phyloP scores from a whole-genome alignment of 1,140 invertebrate species.

The Orius insidiosus region DNA sequence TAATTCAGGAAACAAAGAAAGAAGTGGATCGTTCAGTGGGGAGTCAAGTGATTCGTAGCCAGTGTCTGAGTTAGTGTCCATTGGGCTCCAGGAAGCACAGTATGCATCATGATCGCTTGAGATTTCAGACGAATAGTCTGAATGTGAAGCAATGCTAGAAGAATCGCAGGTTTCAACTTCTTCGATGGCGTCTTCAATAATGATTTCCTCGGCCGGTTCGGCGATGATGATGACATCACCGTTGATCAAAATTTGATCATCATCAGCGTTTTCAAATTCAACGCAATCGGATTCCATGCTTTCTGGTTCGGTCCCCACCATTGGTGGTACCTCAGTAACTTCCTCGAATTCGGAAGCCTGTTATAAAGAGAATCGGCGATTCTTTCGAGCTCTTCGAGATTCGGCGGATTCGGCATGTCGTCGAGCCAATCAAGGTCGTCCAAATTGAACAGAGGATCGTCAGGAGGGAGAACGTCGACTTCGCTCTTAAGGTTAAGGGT shows the following conservation, averaged over 20 bases:
- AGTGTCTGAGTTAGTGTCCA: slow-evolving; percentile 14
- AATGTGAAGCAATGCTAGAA: not conserved
- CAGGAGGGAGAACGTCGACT: slow-evolving; percentile 22
- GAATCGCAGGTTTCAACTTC: no score
- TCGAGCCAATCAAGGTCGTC: slow-evolving; percentile 17
- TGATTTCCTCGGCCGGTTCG: slow-evolving; percentile 5
- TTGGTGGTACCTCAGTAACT: slow-evolving; percentile 20
- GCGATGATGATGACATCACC: slow-evolving; percentile 10
- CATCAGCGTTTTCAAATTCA: not conserved
- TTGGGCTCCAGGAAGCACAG: slow-evolving; percentile 3
- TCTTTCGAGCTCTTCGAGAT: slow-evolving; percentile 52
- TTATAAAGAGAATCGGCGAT: slow-evolving; percentile 59
- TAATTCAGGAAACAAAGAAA: slow-evolving; percentile 17
- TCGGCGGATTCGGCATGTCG: slow-evolving; percentile 48
- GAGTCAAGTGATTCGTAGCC: slow-evolving; percentile 20
- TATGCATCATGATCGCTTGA: slow-evolving; percentile 4
- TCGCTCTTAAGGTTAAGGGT: slow-evolving; percentile 37
- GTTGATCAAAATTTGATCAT: not conserved
- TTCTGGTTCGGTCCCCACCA: slow-evolving; percentile 68
- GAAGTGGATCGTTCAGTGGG: slow-evolving; percentile 14
- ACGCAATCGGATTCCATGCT: slow-evolving; percentile 49
- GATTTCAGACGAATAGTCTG: not conserved
- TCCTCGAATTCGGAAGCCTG: slow-evolving; percentile 50
- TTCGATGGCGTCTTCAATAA: slow-evolving; percentile 14
- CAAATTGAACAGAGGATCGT: slow-evolving; percentile 19